A percentile compares a stretch with the other conserved stretches of the same genome.
Conservation (phyloP, 2,888 invertebrate genomes). For the Vesta saturnalis region DNA sequence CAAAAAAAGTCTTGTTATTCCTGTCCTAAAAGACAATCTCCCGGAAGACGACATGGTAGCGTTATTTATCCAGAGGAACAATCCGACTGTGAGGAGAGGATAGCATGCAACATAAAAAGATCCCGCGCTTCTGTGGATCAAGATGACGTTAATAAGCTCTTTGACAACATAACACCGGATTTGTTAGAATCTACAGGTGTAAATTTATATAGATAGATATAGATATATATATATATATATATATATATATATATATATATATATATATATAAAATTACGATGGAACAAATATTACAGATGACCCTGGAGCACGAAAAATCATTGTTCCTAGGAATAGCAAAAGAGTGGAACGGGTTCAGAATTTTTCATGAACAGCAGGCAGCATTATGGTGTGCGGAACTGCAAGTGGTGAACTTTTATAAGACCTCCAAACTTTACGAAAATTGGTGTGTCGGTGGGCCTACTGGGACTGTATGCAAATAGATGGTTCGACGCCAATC, state of each 20-base stretch:
- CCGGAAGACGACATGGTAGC: background rate
- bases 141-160: background rate
- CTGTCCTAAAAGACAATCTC: background rate
- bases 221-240: too few species aligned
- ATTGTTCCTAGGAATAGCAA: background rate
- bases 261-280: background rate
- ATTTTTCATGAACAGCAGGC: background rate
- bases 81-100: too few species aligned
- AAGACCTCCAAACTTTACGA: background rate
- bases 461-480: background rate
- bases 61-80: background rate
- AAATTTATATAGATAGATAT: too few species aligned
- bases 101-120: background rate
- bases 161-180: background rate
- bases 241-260: too few species aligned
- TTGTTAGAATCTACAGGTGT: background rate
- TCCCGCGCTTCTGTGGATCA: background rate
- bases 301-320: background rate
- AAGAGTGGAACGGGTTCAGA: too few species aligned
- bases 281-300: background rate
- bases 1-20: background rate
- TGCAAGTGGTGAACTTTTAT: background rate
- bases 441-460: background rate
- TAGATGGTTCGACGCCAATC: background rate
- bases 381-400: too few species aligned